Evolutionary conservation across 2,113 vertebrate genomes (phyloP).

Genomic region (Pygoscelis antarcticus): DNA sequence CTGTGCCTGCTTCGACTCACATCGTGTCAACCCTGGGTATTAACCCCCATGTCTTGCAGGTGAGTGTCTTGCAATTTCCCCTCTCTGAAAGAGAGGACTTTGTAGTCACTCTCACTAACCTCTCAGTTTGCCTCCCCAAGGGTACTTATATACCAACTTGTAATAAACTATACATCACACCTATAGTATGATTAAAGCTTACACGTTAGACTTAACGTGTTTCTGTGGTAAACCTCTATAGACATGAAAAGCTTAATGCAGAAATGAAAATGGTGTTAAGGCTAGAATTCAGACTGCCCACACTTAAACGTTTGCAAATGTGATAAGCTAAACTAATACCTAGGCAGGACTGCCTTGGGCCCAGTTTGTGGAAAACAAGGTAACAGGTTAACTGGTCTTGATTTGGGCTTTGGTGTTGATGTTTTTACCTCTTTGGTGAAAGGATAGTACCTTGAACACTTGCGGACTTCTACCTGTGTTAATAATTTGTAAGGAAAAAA

Average conservation of each 20-base stretch:
- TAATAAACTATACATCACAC: accelerated
- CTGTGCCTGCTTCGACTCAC: slow-evolving; percentile 81
- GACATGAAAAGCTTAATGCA: accelerated
- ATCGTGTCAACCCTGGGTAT: slow-evolving; percentile 87
- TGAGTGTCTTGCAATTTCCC: slow-evolving; percentile 2
- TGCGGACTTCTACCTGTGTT: accelerated
- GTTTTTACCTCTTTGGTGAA: background rate
- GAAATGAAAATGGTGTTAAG: no score
- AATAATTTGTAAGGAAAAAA: background rate
- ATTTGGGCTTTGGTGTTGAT: background rate
- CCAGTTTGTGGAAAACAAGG: background rate
- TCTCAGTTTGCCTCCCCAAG: accelerated
- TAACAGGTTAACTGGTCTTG: background rate
- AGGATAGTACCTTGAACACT: background rate
- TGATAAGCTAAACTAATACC: background rate
- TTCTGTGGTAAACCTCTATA: no score
- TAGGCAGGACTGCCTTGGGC: background rate
- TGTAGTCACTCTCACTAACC: accelerated
- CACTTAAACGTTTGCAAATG: no score
- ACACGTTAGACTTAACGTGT: accelerated
- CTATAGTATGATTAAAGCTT: accelerated
- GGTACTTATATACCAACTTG: accelerated
- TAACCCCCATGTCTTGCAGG: slow-evolving; percentile 94
- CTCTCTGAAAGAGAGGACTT: no score
- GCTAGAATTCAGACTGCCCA: background rate